These are phyloP conservation scores for Scomber japonicus DNA, from an alignment of 2,113 vertebrate genomes.

Conservation along the genomic window DNA sequence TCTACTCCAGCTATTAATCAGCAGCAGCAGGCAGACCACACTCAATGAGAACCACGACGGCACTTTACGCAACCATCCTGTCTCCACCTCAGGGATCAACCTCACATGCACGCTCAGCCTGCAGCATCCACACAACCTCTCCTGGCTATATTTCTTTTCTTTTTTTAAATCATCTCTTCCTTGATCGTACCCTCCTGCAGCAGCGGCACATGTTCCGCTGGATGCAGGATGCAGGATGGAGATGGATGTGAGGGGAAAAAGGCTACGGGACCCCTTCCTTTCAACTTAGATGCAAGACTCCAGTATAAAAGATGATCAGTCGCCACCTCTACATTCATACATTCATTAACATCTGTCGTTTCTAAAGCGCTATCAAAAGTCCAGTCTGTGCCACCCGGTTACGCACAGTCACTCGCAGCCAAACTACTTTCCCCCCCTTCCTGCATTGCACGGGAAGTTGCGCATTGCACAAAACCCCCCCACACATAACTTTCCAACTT, in stretches of 20 bases:
- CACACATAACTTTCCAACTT: neutral
- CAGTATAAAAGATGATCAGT: neutral
- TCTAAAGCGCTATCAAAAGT: neutral
- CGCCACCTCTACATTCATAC: neutral
- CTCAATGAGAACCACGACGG: constrained; percentile 4
- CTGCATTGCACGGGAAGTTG: constrained; percentile 15
- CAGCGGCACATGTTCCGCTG: constrained; percentile 8
- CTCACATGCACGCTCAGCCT: neutral
- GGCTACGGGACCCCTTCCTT: constrained; percentile 3
- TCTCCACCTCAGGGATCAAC: constrained; percentile 26
- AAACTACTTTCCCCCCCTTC: neutral
- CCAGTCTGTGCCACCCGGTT: neutral
- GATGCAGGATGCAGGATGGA: constrained; percentile 14
- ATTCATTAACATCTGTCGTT: neutral
- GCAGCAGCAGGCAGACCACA: constrained; percentile 3
- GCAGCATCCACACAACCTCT: constrained; percentile 20
- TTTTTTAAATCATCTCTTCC: neutral
- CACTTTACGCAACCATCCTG: constrained; percentile 26
- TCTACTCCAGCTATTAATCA: neutral
- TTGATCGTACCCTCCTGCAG: neutral
- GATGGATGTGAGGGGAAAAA: neutral
- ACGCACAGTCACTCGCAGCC: constrained; percentile 8
- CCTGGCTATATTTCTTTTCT: too few relatives aligned
- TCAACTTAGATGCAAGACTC: neutral
- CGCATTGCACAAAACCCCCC: neutral